A percentile compares a stretch with the other conserved stretches of the same genome.
Evolutionary conservation across 2,113 vertebrate species (phyloP).

Genomic region (Tympanuchus pallidicinctus): DNA sequence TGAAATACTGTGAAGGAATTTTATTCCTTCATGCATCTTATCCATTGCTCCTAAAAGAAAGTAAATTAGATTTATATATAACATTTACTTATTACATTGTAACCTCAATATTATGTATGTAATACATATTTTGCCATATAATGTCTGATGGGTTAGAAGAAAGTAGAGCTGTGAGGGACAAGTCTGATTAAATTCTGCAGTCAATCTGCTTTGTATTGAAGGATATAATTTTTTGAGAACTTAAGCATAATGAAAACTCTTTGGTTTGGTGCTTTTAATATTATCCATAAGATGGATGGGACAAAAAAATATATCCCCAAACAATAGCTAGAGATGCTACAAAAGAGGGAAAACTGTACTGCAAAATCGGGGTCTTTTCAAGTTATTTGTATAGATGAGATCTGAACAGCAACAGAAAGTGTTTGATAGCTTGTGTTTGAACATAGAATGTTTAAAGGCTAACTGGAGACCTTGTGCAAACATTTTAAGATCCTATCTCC

Average conservation of each 20-base stretch:
- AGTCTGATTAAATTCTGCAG: slow-evolving; percentile 30
- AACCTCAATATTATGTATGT: not conserved
- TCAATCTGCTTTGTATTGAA: not conserved
- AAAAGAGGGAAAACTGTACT: not conserved
- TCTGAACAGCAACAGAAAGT: not conserved
- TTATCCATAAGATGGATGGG: not conserved
- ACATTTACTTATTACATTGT: not conserved
- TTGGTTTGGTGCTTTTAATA: not conserved
- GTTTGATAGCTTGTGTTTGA: slow-evolving; percentile 5
- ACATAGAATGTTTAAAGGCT: slow-evolving; percentile 22
- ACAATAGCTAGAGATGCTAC: not conserved
- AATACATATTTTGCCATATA: not conserved
- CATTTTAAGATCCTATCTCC: slow-evolving; percentile 3
- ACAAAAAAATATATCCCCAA: not conserved
- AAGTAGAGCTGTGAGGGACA: not conserved
- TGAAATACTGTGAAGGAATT: not conserved
- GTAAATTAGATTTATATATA: not conserved
- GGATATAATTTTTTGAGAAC: not conserved
- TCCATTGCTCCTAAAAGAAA: not conserved
- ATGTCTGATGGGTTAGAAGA: not conserved
- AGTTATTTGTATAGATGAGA: not conserved
- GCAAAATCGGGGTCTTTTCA: slow-evolving; percentile 8
- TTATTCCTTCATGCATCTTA: not conserved
- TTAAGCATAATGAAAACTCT: not conserved
- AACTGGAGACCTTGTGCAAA: not conserved